Percentiles rank a stretch among this genome's conserved stretches.
Conservation (phyloP, 2,888 invertebrate genomes). For the Scaptomyza tumidula region DNA sequence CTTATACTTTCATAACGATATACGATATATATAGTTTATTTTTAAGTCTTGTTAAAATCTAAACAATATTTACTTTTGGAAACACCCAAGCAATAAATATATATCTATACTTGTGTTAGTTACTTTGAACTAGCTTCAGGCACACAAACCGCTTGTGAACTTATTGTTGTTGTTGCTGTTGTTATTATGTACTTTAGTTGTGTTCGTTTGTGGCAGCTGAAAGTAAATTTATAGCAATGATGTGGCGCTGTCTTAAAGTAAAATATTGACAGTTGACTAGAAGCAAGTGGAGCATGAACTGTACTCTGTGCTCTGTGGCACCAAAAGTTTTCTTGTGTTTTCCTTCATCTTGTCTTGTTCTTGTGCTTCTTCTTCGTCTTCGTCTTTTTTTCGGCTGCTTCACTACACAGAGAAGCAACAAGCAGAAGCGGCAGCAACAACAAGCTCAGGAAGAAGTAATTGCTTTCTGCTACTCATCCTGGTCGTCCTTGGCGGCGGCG, state of each 20-base stretch:
- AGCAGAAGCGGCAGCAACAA: slow-evolving; percentile 24
- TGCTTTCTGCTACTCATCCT: slow-evolving; percentile 75
- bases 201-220: slow-evolving; percentile 29
- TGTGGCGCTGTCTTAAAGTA: slow-evolving; percentile 75
- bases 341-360: slow-evolving; percentile 10
- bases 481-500: slow-evolving; percentile 41
- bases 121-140: neutral
- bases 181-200: slow-evolving; percentile 28
- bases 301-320: slow-evolving; percentile 38
- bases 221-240: slow-evolving; percentile 79
- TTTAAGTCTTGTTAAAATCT: too few species aligned
- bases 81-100: slow-evolving; percentile 3
- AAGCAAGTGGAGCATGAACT: slow-evolving; percentile 71
- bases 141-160: slow-evolving; percentile 1
- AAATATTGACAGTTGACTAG: slow-evolving; percentile 80
- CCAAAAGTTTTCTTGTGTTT: slow-evolving; percentile 53
- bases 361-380: slow-evolving; percentile 1
- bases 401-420: slow-evolving; percentile 62
- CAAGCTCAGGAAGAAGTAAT: slow-evolving; percentile 64
- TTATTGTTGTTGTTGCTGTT: slow-evolving; percentile 5
- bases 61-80: slow-evolving; percentile 11
- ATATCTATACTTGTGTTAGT: neutral
- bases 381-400: slow-evolving; percentile 15
- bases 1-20: too few species aligned
- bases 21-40: too few species aligned